A percentile compares a stretch with the other conserved stretches of the same genome.
phyloP scores from a whole-genome alignment of 2,888 invertebrate genomes.

The Andrena bicolor region DNA sequence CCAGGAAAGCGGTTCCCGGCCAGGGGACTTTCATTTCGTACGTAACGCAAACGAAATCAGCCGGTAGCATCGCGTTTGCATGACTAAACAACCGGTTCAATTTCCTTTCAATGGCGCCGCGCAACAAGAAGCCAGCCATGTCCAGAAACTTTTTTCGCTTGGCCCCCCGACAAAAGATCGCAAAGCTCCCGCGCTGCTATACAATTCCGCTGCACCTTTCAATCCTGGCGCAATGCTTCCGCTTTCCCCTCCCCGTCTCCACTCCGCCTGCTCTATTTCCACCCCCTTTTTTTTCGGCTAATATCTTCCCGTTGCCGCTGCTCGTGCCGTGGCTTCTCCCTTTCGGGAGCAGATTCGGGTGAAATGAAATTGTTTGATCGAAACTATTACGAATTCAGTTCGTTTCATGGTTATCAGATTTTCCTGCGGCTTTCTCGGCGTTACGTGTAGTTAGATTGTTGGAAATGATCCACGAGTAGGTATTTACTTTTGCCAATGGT shows the following conservation, averaged over 20 bases:
- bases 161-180: constrained; percentile 44
- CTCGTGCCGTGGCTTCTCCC: not conserved
- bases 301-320: constrained; percentile 4
- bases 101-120: constrained; percentile 45
- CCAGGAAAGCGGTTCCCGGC: constrained; percentile 53
- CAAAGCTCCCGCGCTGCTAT: constrained; percentile 23
- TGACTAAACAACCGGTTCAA: constrained; percentile 62
- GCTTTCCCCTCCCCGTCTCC: not conserved
- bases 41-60: constrained; percentile 64
- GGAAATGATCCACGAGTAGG: too few relatives aligned
- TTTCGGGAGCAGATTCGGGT: constrained; percentile 8
- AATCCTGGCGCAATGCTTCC: constrained; percentile 22
- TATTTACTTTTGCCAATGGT: too few relatives aligned
- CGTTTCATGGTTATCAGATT: not conserved
- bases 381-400: constrained; percentile 1
- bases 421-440: too few relatives aligned
- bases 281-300: constrained; percentile 8
- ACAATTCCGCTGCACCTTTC: constrained; percentile 41
- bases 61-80: constrained; percentile 66
- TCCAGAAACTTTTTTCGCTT: constrained; percentile 41
- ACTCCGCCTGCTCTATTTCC: not conserved
- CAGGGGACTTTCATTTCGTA: constrained; percentile 63
- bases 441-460: too few relatives aligned
- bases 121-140: constrained; percentile 49
- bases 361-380: constrained; percentile 32